These are phyloP conservation scores for Laticauda laticaudata DNA, from an alignment of 2,113 vertebrate species.

Conservation along the genomic window DNA sequence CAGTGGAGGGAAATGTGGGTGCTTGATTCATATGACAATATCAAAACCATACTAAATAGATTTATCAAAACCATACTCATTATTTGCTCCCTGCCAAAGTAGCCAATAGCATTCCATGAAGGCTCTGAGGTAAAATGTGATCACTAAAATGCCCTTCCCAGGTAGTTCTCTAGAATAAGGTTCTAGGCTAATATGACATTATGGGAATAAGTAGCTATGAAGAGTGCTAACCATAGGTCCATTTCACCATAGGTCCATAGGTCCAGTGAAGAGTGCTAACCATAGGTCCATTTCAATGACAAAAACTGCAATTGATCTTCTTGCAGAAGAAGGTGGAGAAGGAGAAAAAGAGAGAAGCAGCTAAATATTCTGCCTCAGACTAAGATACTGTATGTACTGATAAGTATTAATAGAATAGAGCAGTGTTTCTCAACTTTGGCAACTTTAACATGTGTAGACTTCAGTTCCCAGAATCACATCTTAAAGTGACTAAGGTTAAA, in stretches of 20 bases:
- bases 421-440: background rate
- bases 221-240: background rate
- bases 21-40: background rate
- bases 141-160: background rate
- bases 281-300: background rate
- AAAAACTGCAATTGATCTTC: background rate
- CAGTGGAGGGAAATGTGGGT: background rate
- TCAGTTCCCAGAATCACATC: background rate
- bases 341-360: background rate
- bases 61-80: background rate
- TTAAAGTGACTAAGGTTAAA: background rate
- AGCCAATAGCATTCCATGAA: background rate
- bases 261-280: background rate
- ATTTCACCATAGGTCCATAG: background rate
- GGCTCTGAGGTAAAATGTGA: background rate
- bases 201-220: background rate
- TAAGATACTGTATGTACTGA: background rate
- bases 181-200: background rate
- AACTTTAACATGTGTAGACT: background rate
- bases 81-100: background rate
- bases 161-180: background rate
- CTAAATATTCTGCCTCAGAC: background rate
- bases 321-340: background rate
- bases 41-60: background rate
- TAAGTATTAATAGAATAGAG: background rate